A percentile compares a stretch with the other conserved stretches of the same genome.
Evolutionary conservation across 2,797 vertebrate species (phyloP).

Genomic region (Aythya fuligula): DNA sequence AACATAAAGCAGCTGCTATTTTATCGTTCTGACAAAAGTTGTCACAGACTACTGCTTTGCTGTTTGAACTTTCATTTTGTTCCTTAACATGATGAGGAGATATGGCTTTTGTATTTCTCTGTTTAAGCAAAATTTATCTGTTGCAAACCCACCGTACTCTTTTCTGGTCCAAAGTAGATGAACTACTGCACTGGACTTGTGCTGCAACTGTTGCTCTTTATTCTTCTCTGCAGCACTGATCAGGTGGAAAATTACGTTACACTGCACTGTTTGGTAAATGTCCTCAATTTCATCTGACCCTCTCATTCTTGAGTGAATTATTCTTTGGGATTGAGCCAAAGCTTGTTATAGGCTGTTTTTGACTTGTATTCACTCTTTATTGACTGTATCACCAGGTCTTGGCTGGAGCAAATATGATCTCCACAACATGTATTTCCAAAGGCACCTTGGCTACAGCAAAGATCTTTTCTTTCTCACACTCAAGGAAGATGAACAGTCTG

Average conservation of each 20-base stretch:
- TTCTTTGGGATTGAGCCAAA: background rate
- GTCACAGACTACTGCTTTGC: background rate
- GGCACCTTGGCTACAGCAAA: background rate
- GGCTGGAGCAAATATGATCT: background rate
- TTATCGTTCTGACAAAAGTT: background rate
- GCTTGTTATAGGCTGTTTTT: background rate
- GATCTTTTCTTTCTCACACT: background rate
- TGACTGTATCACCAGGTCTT: background rate
- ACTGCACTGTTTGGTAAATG: background rate
- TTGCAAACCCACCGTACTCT: background rate
- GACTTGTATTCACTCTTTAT: background rate
- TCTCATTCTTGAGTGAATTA: background rate
- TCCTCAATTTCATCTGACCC: background rate
- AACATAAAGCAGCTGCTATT: background rate
- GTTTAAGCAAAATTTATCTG: background rate
- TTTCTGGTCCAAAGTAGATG: background rate
- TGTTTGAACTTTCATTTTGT: background rate
- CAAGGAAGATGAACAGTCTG: background rate
- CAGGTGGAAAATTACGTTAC: background rate
- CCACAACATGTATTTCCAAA: background rate
- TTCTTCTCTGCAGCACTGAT: background rate
- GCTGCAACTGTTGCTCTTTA: background rate
- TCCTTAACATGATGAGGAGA: background rate
- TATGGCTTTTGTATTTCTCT: background rate
- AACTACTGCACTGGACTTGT: background rate